Conservation (phyloP, 1,140 invertebrate species). For the Pseudoatta argentina region DNA sequence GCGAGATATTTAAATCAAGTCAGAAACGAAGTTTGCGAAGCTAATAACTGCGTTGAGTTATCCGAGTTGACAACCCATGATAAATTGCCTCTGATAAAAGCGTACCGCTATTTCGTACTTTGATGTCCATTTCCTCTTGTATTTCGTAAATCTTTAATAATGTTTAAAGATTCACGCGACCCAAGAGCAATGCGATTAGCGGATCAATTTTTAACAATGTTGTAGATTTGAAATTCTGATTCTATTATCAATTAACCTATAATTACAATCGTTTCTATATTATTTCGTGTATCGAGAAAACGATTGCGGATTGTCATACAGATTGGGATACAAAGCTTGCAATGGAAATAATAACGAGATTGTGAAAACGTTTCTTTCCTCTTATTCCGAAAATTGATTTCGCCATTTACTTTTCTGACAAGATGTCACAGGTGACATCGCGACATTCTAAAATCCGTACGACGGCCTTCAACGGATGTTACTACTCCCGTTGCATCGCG, state of each 20-base stretch:
- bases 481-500: conserved; percentile 37
- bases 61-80: conserved; percentile 36
- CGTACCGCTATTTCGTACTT: conserved; percentile 56
- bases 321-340: neutral
- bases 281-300: neutral
- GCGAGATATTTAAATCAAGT: conserved; percentile 55
- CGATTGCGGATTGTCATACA: neutral
- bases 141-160: conserved; percentile 33
- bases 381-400: conserved; percentile 54
- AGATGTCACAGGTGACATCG: conserved; percentile 51
- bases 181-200: neutral
- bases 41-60: conserved; percentile 54
- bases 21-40: conserved; percentile 29
- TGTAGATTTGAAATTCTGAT: neutral
- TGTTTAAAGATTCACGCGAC: neutral
- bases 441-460: conserved; percentile 37
- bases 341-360: neutral
- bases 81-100: conserved; percentile 72
- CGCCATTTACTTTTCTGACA: conserved; percentile 56
- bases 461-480: conserved; percentile 34
- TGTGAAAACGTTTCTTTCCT: neutral
- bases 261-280: neutral
- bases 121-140: conserved; percentile 26
- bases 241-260: neutral
- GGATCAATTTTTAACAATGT: conserved; percentile 10